phyloP scores from a whole-genome alignment of 53 echinoderm and acorn worm species.

The Apostichopus leukothele region DNA sequence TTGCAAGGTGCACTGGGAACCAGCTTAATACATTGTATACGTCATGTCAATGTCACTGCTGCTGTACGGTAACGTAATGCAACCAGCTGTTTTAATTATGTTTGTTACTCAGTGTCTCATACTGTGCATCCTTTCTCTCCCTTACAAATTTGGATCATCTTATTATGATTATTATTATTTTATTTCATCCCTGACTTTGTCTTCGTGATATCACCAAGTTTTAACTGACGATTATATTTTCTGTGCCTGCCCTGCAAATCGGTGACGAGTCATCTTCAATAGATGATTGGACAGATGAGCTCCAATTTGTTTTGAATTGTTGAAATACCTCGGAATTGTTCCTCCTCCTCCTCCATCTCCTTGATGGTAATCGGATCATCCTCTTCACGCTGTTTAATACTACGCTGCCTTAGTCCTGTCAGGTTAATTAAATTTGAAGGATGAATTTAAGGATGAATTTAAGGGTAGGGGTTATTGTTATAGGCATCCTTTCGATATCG shows the following conservation, averaged over 20 bases:
- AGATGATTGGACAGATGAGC: background rate
- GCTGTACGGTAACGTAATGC: too few relatives aligned
- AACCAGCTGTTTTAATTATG: too few relatives aligned
- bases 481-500: background rate
- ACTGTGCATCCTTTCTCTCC: too few relatives aligned
- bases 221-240: too few relatives aligned
- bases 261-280: background rate
- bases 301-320: slow-evolving; percentile 41
- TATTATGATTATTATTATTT: too few relatives aligned
- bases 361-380: background rate
- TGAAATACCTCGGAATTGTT: slow-evolving; percentile 19
- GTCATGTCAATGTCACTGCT: too few relatives aligned
- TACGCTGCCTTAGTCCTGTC: slow-evolving; percentile 3
- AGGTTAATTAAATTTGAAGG: slow-evolving; percentile 36
- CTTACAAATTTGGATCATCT: too few relatives aligned
- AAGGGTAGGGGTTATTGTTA: background rate
- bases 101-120: too few relatives aligned
- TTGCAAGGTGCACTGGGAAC: too few relatives aligned
- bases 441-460: slow-evolving; percentile 34
- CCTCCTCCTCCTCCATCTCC: background rate
- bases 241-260: background rate
- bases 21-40: too few relatives aligned
- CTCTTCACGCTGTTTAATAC: background rate
- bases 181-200: too few relatives aligned
- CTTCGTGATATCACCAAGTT: too few relatives aligned